Evolutionary conservation across 2,113 vertebrate species (phyloP).

Genomic region (Melanocharis versteri): DNA sequence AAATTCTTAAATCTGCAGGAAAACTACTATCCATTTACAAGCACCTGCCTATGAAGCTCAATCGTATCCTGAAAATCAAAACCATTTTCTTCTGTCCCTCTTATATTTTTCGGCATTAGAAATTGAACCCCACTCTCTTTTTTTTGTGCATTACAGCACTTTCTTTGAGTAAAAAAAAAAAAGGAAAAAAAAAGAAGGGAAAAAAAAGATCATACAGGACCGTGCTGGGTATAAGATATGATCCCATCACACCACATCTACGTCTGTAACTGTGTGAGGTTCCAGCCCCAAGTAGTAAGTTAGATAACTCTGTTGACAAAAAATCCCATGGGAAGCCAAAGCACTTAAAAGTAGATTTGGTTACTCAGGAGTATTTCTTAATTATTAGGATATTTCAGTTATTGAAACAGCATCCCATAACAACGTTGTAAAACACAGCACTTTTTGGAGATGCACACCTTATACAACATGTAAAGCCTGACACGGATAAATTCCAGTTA

Average conservation of each 20-base stretch:
- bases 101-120: background rate
- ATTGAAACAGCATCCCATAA: background rate
- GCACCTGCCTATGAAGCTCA: background rate
- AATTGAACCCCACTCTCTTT: background rate
- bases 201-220: too few species aligned
- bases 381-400: background rate
- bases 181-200: rapidly evolving
- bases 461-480: background rate
- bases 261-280: background rate
- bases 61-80: background rate
- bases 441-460: background rate
- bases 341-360: background rate
- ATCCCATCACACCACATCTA: background rate
- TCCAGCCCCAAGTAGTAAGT: background rate
- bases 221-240: background rate
- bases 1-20: background rate
- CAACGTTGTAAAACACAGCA: rapidly evolving
- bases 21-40: background rate
- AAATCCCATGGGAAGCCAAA: background rate
- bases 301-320: background rate
- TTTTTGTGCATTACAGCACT: background rate
- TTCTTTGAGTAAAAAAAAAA: background rate
- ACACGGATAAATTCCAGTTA: background rate
- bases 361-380: background rate
- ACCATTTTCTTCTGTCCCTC: background rate